A percentile compares a stretch with the other conserved stretches of the same genome.
Evolutionary conservation across 2,888 invertebrate genomes (phyloP).

Genomic region (Hololepta plana): DNA sequence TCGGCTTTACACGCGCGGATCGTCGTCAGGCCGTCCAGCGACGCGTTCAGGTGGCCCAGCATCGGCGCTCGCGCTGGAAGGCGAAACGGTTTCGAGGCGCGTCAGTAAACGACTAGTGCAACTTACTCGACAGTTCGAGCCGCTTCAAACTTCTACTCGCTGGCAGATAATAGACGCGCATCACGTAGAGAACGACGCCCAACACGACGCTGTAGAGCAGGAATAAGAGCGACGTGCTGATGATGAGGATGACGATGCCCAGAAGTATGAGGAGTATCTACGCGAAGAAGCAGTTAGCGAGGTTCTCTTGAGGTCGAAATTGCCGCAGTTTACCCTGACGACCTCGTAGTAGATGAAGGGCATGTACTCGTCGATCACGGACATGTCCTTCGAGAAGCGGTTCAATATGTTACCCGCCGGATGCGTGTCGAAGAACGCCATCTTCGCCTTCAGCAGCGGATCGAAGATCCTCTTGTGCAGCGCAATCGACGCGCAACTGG

Average conservation of each 20-base stretch:
- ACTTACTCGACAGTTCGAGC: conserved; percentile 65
- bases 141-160: conserved; percentile 69
- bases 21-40: conserved; percentile 77
- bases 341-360: conserved; percentile 16
- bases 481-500: conserved; percentile 56
- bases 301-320: too few relatives aligned
- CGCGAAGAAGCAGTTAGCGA: conserved; percentile 6
- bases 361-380: conserved; percentile 44
- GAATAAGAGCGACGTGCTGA: conserved; percentile 48
- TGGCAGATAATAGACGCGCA: conserved; percentile 58
- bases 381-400: conserved; percentile 81
- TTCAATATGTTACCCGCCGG: conserved; percentile 70
- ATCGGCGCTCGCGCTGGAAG: conserved; percentile 60
- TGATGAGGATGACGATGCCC: conserved; percentile 52
- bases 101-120: not conserved
- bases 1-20: conserved; percentile 80
- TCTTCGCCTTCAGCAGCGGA: conserved; percentile 61
- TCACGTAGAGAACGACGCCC: conserved; percentile 50
- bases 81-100: too few relatives aligned
- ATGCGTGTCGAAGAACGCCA: conserved; percentile 79
- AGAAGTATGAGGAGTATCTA: conserved; percentile 38
- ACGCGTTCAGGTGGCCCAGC: conserved; percentile 82
- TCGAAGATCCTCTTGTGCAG: conserved; percentile 75
- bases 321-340: conserved; percentile 8
- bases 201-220: conserved; percentile 48